Evolutionary conservation across 2,797 vertebrate genomes (phyloP).

Genomic region (Octomys mimax): DNA sequence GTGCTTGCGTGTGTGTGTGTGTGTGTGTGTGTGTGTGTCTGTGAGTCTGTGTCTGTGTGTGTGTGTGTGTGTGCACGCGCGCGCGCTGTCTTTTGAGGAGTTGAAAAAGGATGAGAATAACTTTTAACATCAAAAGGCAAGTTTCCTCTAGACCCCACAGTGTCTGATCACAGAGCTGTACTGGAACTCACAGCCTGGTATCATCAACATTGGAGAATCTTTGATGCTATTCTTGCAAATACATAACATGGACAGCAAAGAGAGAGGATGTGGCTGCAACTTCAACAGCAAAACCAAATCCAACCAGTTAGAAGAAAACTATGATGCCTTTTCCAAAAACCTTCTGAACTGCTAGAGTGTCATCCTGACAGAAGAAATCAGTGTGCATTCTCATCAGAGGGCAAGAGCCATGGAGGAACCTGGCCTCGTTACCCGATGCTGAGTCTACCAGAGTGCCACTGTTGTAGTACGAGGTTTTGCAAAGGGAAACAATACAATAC

Average conservation of each 20-base stretch:
- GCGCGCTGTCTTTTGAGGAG: neutral
- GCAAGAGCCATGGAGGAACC: neutral
- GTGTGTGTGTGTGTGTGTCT: neutral
- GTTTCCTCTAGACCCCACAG: neutral
- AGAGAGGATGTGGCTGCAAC: neutral
- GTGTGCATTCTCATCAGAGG: neutral
- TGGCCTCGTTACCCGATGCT: rapidly evolving
- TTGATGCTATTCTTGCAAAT: neutral
- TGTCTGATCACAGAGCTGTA: neutral
- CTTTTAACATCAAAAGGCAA: no score
- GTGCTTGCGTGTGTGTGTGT: neutral
- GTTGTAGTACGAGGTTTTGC: no score
- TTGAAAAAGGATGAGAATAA: rapidly evolving
- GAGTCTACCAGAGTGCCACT: neutral
- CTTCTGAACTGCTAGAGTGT: rapidly evolving
- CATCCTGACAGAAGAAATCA: no score
- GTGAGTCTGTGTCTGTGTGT: neutral
- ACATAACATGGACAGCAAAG: no score
- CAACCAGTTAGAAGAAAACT: neutral
- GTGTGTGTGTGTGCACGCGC: neutral
- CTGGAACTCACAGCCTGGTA: neutral
- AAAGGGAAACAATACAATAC: no score
- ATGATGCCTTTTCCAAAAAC: no score
- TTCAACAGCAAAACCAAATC: neutral
- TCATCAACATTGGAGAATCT: neutral